phyloP scores from a whole-genome alignment of 1,140 invertebrate species.

The Scaptomyza pallida region DNA sequence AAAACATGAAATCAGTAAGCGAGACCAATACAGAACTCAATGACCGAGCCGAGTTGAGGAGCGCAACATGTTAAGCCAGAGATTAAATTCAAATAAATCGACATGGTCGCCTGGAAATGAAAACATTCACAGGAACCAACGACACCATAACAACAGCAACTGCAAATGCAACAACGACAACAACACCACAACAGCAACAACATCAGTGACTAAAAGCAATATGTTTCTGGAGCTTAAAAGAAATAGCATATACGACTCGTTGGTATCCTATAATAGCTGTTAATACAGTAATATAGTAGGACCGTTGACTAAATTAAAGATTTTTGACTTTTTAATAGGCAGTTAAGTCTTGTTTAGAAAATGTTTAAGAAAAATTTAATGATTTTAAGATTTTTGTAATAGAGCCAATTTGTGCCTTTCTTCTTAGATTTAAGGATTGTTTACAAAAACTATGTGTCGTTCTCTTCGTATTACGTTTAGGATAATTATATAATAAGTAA shows the following conservation, averaged over 20 bases:
- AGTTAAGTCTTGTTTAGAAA: no score
- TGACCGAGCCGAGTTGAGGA: conserved; percentile 15
- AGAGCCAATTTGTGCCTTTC: no score
- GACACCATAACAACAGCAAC: conserved; percentile 44
- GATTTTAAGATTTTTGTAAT: no score
- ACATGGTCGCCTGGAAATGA: conserved; percentile 78
- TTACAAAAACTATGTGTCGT: no score
- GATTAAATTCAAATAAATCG: conserved; percentile 83
- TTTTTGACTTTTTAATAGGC: no score
- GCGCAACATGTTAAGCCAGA: conserved; percentile 67
- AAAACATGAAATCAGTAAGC: conserved; percentile 32
- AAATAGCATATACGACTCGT: not conserved
- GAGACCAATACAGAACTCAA: conserved; percentile 29
- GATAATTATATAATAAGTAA: no score
- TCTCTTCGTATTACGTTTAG: no score
- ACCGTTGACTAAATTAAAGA: no score
- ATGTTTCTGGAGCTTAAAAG: not conserved
- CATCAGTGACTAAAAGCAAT: conserved; percentile 47
- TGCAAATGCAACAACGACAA: not conserved
- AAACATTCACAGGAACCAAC: conserved; percentile 74
- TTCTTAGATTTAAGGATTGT: no score
- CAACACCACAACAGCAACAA: conserved; percentile 30
- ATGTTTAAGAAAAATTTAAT: no score
- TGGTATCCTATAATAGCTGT: not conserved
- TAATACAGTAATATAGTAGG: no score